phyloP scores from a whole-genome alignment of 2,888 invertebrate genomes.

The Agrochola lota region DNA sequence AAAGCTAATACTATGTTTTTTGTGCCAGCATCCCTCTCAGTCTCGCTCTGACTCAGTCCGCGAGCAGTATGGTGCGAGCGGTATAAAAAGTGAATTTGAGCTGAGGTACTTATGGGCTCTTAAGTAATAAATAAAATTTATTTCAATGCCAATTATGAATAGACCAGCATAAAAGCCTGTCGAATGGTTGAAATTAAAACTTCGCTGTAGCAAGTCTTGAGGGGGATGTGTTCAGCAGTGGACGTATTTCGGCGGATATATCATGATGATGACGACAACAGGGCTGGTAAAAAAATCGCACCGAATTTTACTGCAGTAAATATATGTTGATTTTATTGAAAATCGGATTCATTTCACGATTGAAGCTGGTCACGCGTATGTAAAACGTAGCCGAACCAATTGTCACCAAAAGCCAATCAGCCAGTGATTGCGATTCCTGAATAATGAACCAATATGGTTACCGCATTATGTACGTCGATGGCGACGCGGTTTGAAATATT shows the following conservation, averaged over 20 bases:
- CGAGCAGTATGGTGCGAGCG: too few species aligned
- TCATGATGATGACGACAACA: not conserved
- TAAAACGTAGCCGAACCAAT: slow-evolving; percentile 61
- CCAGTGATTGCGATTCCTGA: slow-evolving; percentile 64
- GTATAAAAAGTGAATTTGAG: too few species aligned
- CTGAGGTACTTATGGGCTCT: not conserved
- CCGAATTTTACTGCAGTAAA: slow-evolving; percentile 35
- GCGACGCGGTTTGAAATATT: slow-evolving; percentile 2
- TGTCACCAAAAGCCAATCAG: slow-evolving; percentile 69
- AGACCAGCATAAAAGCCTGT: not conserved
- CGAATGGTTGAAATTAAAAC: not conserved
- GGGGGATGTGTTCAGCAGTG: not conserved
- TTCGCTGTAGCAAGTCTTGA: not conserved
- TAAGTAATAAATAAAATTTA: not conserved
- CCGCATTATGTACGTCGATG: slow-evolving; percentile 19
- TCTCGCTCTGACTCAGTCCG: too few species aligned
- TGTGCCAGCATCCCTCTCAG: too few species aligned
- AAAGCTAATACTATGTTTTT: too few species aligned
- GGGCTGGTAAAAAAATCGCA: not conserved
- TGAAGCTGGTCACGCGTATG: slow-evolving; percentile 52
- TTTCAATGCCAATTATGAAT: not conserved
- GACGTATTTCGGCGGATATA: not conserved
- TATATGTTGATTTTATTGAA: slow-evolving; percentile 58
- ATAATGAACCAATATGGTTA: slow-evolving; percentile 64
- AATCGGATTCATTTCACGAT: slow-evolving; percentile 52